phyloP scores from a whole-genome alignment of 2,888 invertebrate genomes.

The Epistrophe grossulariae region DNA sequence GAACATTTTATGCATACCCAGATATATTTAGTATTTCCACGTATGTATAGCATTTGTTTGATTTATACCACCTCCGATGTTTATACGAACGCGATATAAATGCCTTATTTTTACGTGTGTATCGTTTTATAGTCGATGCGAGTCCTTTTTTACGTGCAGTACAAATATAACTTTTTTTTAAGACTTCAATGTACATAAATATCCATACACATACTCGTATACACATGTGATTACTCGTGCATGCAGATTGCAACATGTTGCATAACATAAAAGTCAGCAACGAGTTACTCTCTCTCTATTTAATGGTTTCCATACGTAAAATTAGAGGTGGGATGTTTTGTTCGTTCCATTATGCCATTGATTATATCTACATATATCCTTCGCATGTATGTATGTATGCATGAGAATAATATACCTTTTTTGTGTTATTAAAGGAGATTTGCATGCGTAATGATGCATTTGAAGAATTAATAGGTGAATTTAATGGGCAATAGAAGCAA shows the following conservation, averaged over 20 bases:
- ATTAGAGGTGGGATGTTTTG: slow-evolving; percentile 6
- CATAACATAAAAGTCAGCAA: slow-evolving; percentile 53
- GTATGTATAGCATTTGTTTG: slow-evolving; percentile 29
- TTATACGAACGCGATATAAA: background rate
- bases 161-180: slow-evolving; percentile 7
- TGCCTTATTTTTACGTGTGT: background rate
- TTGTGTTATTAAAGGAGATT: background rate
- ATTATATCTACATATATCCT: slow-evolving; percentile 14
- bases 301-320: background rate
- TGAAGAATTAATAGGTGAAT: slow-evolving; percentile 14
- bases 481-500: background rate
- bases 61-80: slow-evolving; percentile 45
- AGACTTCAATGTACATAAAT: background rate
- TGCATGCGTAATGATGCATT: slow-evolving; percentile 35
- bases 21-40: slow-evolving; percentile 26
- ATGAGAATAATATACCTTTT: slow-evolving; percentile 33
- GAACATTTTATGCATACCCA: slow-evolving; percentile 18
- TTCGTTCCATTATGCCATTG: slow-evolving; percentile 24
- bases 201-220: background rate
- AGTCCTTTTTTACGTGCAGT: slow-evolving; percentile 27
- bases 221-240: slow-evolving; percentile 39
- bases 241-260: slow-evolving; percentile 66
- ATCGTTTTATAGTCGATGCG: slow-evolving; percentile 42
- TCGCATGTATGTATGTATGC: background rate
- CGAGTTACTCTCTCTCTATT: slow-evolving; percentile 10